Base-by-base conservation (phyloP, 1,140 invertebrate species). In the Sweltsa coloradensis region DNA sequence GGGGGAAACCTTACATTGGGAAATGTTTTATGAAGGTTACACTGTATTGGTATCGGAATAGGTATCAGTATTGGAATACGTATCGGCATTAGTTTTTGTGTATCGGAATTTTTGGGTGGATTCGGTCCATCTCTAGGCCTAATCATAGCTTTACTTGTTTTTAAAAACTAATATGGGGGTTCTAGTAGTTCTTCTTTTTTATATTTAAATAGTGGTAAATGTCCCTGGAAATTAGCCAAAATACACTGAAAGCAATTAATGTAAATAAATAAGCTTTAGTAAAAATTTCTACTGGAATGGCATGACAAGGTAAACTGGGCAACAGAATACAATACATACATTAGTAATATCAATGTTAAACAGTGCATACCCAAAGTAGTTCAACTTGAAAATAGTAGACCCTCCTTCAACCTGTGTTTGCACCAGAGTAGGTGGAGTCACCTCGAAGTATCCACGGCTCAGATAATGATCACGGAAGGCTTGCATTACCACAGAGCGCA, bases 391-490 rank as follows among this genome's bases (percentile, higher is more conserved):
- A 6, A 99, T 74, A 3, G 97, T 99, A 2, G 94, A 90, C 23
- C 97, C 97, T 41, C 97, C 97, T 72, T 99, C 97, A 3, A 93
- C 90, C 72, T 97, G 86, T 3, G 86, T 89, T 66, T 89, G 85
- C 5, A 99, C 97, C 21, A 99, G 67, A 3, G 95, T 97, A 16
- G 97, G 97, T 16, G 97, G 96, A n/a, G 83, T 86, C 16, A 97
- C 81, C 72, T 99, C 96, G 54, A 74, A 81, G 63, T 97, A 98
- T 31, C 82, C 85, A n/a, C 83, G 71, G 34, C 74, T 68, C 47
- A 75, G 73, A 62, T 89, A 99, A 69, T 99, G 95, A 25, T 89
- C 85, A 46, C 96, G 78, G 66, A 99, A 97, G 11, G 89, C 88
- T 61, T 94, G 80, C 51, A 86, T 83, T 1, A 96, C 74, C 3